Evolutionary conservation across 2,113 vertebrate genomes (phyloP), one percentile per base, ranked within the genome.

Genomic region (Ovibos moschatus): DNA sequence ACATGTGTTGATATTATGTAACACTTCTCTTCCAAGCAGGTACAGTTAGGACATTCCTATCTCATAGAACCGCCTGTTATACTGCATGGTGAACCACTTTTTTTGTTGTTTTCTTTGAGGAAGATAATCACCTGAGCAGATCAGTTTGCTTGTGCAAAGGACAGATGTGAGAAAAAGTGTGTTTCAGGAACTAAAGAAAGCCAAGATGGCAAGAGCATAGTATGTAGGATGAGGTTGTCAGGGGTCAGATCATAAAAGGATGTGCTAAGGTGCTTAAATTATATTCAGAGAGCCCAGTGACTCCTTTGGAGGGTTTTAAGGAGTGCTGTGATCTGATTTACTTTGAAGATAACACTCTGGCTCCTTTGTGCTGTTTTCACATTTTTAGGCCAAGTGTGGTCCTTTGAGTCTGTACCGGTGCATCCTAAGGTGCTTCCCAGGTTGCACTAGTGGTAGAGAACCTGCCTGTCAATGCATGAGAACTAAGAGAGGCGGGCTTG

Each of bases 61-160:
- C 9, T 74, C 40, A 81, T 12, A 64, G 27, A 36, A 36, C 23
- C 5, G 5, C 11, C 27, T n/a, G 1, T 81, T 27, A 33, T 27
- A 36, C 25, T 94, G 33, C 17, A n/a, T 2, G 45, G 9, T 57
- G 91, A 93, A 78, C 40, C 14, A n/a, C 30, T 83, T 87, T 10
- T 12, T 94, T 85, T 53, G 19, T 82, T 84, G 19, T 93, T 95
- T 58, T 95, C 67, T 78, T 50, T 57, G 58, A 51, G 67, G 33
- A 95, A 79, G 88, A 36, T 45, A 76, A 64, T 96, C 2, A 58
- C 64, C 15, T 62, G 28, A 7, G 2, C 9, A 87, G 55, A 96
- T 4, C 23, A 78, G 71, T 67, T 27, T 50, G 27, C 3, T 89
- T 78, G 21, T 36, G 5, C 2, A 71, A 78, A 96, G 16, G 28